phyloP scores from a whole-genome alignment of 1,140 invertebrate species.

The Macrobrachium nipponense region DNA sequence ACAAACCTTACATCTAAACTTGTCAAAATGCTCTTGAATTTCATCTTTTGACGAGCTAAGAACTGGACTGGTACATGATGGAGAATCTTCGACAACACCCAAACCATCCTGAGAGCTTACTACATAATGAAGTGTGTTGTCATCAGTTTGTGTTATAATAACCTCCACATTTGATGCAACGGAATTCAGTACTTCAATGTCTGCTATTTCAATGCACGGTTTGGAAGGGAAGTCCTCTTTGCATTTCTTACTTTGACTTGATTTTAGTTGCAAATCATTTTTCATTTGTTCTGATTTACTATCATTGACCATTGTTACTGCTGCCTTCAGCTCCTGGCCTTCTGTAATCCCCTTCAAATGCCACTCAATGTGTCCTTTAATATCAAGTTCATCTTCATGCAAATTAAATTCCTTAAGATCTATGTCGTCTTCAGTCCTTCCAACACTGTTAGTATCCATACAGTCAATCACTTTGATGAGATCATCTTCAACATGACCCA shows the following conservation, averaged over 20 bases:
- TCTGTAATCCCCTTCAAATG: neutral
- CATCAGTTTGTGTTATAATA: conserved; percentile 33
- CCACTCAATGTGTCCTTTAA: neutral
- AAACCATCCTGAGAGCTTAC: conserved; percentile 30
- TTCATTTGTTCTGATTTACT: neutral
- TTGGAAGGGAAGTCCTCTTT: too few species aligned
- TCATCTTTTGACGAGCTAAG: too few species aligned
- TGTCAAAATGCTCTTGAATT: neutral
- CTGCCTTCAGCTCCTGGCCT: too few species aligned
- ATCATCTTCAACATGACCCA: conserved; percentile 26
- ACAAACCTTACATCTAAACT: conserved; percentile 46
- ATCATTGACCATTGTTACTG: too few species aligned
- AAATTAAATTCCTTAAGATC: conserved; percentile 17
- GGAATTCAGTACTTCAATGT: conserved; percentile 20
- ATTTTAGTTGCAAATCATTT: neutral
- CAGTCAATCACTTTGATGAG: conserved; percentile 42
- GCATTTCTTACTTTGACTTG: too few species aligned
- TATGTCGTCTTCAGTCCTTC: conserved; percentile 1
- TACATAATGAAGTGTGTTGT: conserved; percentile 40
- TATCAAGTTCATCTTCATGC: conserved; percentile 7
- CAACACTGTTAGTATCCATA: conserved; percentile 20
- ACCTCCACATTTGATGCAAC: conserved; percentile 33
- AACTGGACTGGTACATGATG: too few species aligned
- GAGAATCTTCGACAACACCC: too few species aligned
- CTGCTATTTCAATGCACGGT: conserved; percentile 48